These are phyloP conservation scores for Trematomus loennbergii DNA, from an alignment of 2,113 vertebrate species.

Conservation along the genomic window DNA sequence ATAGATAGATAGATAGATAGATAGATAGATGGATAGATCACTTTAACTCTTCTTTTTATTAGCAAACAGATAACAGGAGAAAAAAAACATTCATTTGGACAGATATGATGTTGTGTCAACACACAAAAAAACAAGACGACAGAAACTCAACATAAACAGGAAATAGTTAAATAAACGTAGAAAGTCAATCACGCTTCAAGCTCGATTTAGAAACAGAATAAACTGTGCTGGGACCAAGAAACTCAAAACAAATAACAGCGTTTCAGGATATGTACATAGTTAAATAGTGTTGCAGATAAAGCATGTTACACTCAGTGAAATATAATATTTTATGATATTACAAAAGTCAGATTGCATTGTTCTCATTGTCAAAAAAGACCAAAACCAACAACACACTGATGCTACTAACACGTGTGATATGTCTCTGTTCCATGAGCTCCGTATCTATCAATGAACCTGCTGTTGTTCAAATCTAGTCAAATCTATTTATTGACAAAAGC, in stretches of 20 bases:
- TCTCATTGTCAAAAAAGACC: not conserved
- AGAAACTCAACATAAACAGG: conserved; percentile 1
- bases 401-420: no score
- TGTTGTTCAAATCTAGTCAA: no score
- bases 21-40: no score
- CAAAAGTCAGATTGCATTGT: not conserved
- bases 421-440: no score
- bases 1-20: no score
- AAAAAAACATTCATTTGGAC: conserved; percentile 2
- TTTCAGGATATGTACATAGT: conserved; percentile 39
- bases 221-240: not conserved
- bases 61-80: conserved; percentile 28
- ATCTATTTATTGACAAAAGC: no score
- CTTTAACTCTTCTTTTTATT: conserved; percentile 10
- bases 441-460: no score
- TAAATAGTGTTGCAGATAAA: not conserved
- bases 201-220: not conserved
- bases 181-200: conserved; percentile 4
- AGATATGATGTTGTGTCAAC: conserved; percentile 2
- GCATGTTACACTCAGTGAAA: not conserved
- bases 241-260: not conserved
- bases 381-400: no score
- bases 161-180: conserved; percentile 12
- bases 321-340: not conserved
- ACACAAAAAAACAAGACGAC: not conserved